Conservation (phyloP, 2,797 vertebrate genomes). For the Trichosurus vulpecula region DNA sequence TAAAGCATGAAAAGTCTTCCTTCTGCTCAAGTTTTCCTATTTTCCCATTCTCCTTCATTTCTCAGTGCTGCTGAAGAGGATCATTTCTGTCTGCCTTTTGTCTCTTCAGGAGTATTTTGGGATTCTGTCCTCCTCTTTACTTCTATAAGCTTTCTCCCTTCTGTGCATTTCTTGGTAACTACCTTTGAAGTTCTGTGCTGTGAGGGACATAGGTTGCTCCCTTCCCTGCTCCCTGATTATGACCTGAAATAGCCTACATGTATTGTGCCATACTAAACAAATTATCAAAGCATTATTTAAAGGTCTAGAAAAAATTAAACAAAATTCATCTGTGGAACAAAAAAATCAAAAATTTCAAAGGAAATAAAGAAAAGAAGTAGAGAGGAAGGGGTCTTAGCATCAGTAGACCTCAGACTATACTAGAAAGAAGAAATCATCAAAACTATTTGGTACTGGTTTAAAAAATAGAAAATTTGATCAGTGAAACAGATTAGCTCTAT, state of each 20-base stretch:
- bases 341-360: not conserved
- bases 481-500: not conserved
- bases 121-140: not conserved
- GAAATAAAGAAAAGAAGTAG: not conserved
- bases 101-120: not conserved
- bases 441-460: not conserved
- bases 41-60: not conserved
- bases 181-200: not conserved
- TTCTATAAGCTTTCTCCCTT: not conserved
- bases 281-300: not conserved
- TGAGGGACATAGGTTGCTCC: not conserved
- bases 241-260: not conserved
- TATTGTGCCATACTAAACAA: not conserved
- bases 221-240: not conserved
- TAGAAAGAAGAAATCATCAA: not conserved
- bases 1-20: not conserved
- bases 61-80: not conserved
- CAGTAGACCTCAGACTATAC: not conserved
- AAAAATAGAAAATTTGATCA: not conserved
- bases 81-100: not conserved
- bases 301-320: not conserved
- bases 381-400: not conserved
- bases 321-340: not conserved
- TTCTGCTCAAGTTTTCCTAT: slow-evolving; percentile 29
- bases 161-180: not conserved